Percentiles rank a stretch among this genome's conserved stretches.
Evolutionary conservation across 2,888 invertebrate genomes (phyloP).

Genomic region (Notodonta ziczac): DNA sequence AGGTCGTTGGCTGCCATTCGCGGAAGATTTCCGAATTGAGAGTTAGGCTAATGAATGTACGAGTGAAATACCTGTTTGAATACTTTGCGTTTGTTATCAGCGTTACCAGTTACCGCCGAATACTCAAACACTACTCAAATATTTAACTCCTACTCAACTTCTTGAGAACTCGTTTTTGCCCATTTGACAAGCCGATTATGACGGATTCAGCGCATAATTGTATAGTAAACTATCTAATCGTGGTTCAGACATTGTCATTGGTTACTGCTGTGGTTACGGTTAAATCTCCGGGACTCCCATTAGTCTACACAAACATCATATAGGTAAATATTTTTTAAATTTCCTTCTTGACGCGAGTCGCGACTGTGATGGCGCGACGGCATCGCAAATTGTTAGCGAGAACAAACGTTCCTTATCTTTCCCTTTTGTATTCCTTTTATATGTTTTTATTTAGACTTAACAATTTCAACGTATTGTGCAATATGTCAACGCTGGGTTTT

Average conservation of each 20-base stretch:
- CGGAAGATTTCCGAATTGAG: constrained; percentile 3
- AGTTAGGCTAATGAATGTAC: not conserved
- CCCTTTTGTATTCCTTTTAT: constrained; percentile 45
- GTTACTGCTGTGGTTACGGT: not conserved
- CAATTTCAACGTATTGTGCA: constrained; percentile 45
- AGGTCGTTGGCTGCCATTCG: constrained; percentile 17
- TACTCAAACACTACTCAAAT: too few relatives aligned
- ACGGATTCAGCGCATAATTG: too few relatives aligned
- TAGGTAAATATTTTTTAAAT: not conserved
- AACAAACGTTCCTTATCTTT: constrained; percentile 55
- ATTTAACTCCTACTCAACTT: too few relatives aligned
- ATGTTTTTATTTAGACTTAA: constrained; percentile 53
- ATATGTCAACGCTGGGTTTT: constrained; percentile 52
- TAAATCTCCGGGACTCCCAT: not conserved
- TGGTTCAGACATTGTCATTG: too few relatives aligned
- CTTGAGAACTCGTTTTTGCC: too few relatives aligned
- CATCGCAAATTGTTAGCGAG: constrained; percentile 52
- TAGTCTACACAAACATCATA: not conserved
- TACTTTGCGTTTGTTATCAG: too few relatives aligned
- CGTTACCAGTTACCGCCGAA: too few relatives aligned
- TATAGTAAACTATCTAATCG: too few relatives aligned
- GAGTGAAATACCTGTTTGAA: not conserved
- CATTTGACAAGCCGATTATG: too few relatives aligned
- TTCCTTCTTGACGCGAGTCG: constrained; percentile 9
- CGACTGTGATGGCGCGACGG: constrained; percentile 17